A percentile compares a stretch with the other conserved stretches of the same genome.
Evolutionary conservation across 2,888 invertebrate species (phyloP).

Genomic region (Acheta domesticus): DNA sequence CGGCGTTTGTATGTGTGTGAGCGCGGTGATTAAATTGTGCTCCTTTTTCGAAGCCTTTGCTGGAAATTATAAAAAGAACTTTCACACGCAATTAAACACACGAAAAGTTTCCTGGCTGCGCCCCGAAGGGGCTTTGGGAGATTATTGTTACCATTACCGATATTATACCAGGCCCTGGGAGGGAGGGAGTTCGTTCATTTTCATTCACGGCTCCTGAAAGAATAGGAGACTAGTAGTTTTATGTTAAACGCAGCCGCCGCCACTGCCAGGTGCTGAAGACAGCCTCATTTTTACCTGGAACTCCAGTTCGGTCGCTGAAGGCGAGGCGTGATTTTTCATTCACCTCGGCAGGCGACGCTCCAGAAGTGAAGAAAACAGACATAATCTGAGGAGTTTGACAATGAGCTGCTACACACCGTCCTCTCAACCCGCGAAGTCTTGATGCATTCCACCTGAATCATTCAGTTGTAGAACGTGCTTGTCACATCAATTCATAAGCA

Average conservation of each 20-base stretch:
- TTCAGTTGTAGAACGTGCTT: too few relatives aligned
- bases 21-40: not conserved
- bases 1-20: not conserved
- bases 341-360: not conserved
- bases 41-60: not conserved
- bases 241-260: not conserved
- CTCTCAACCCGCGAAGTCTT: too few relatives aligned
- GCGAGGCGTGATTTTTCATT: not conserved
- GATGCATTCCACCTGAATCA: too few relatives aligned
- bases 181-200: not conserved
- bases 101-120: not conserved
- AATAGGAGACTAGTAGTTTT: not conserved
- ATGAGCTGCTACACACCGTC: too few relatives aligned
- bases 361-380: too few relatives aligned
- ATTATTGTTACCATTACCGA: conserved; percentile 18
- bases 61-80: conserved; percentile 6
- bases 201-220: conserved; percentile 18
- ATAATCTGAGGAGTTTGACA: too few relatives aligned
- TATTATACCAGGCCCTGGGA: not conserved
- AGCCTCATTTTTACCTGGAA: not conserved
- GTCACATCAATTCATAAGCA: too few relatives aligned
- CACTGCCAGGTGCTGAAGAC: not conserved
- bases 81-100: conserved; percentile 18
- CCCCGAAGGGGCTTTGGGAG: not conserved
- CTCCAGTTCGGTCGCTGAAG: not conserved